Percentiles rank a stretch among this genome's conserved stretches.
Conservation (phyloP, 1,140 invertebrate genomes). For the Lycorma delicatula region DNA sequence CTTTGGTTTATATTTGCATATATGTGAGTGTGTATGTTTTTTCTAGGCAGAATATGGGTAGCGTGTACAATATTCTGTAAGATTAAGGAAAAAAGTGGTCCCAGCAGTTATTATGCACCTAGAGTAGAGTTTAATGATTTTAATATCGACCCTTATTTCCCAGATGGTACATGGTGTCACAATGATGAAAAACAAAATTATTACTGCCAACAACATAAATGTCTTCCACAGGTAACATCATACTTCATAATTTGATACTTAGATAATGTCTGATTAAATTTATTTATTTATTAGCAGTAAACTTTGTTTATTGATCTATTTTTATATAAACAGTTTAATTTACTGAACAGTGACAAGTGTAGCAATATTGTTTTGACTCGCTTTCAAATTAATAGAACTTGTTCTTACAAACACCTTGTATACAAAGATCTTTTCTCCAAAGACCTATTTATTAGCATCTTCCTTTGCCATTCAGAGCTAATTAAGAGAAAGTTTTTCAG, state of each 20-base stretch:
- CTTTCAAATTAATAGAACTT: too few relatives aligned
- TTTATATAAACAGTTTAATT: constrained; percentile 9
- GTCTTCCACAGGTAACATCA: constrained; percentile 50
- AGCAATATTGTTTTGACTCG: neutral
- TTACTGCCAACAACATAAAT: constrained; percentile 64
- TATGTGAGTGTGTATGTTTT: too few relatives aligned
- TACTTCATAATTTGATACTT: neutral
- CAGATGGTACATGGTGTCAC: constrained; percentile 74
- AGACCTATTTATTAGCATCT: too few relatives aligned
- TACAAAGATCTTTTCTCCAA: neutral
- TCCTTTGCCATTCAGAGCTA: too few relatives aligned
- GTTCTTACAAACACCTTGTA: neutral
- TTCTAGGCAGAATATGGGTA: constrained; percentile 56
- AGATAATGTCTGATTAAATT: neutral
- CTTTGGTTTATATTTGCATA: too few relatives aligned
- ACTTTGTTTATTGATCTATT: constrained; percentile 20
- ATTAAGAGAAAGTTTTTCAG: too few relatives aligned
- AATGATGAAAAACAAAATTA: constrained; percentile 50
- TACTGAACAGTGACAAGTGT: neutral
- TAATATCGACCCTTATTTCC: constrained; percentile 63
- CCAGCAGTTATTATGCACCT: constrained; percentile 62
- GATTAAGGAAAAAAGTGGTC: constrained; percentile 44
- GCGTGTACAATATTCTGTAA: constrained; percentile 66
- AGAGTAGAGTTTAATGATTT: constrained; percentile 61
- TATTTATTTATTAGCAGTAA: neutral